Evolutionary conservation across 2,888 invertebrate genomes (phyloP).

Genomic region (Mantis religiosa): DNA sequence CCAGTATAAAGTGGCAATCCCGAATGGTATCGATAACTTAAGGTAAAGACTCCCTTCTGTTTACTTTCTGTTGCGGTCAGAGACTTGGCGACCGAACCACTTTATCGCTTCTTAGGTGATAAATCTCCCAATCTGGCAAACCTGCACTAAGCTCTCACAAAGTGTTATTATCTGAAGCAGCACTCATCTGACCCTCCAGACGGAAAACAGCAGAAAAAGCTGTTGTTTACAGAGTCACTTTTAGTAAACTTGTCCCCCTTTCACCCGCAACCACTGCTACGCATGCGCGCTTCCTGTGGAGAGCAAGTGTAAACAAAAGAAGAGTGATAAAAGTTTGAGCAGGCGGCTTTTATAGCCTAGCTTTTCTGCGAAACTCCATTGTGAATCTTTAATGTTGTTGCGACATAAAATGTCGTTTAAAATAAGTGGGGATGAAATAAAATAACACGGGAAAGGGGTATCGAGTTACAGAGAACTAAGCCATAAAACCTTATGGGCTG

Average conservation of each 20-base stretch:
- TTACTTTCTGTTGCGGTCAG: not conserved
- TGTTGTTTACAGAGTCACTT: not conserved
- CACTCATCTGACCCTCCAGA: not conserved
- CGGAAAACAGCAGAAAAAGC: not conserved
- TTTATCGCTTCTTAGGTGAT: not conserved
- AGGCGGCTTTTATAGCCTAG: not conserved
- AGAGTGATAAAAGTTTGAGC: not conserved
- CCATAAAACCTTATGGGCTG: not conserved
- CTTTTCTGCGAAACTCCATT: not conserved
- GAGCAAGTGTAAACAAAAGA: not conserved
- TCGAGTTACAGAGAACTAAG: not conserved
- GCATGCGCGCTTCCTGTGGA: not conserved
- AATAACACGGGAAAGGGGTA: not conserved
- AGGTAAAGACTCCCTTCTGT: not conserved
- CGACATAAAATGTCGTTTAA: not conserved
- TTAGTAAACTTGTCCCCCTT: not conserved
- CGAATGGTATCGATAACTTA: not conserved
- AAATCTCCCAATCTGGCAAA: not conserved
- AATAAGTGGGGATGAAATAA: not conserved
- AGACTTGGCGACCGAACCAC: not conserved
- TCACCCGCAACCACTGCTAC: not conserved
- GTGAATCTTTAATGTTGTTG: not conserved
- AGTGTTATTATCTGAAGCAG: not conserved
- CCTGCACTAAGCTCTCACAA: not conserved
- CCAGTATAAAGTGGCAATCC: not conserved